Evolutionary conservation across 2,797 vertebrate species (phyloP), one percentile per base, ranked within the genome.

Genomic region (Rhynchotus rufescens): DNA sequence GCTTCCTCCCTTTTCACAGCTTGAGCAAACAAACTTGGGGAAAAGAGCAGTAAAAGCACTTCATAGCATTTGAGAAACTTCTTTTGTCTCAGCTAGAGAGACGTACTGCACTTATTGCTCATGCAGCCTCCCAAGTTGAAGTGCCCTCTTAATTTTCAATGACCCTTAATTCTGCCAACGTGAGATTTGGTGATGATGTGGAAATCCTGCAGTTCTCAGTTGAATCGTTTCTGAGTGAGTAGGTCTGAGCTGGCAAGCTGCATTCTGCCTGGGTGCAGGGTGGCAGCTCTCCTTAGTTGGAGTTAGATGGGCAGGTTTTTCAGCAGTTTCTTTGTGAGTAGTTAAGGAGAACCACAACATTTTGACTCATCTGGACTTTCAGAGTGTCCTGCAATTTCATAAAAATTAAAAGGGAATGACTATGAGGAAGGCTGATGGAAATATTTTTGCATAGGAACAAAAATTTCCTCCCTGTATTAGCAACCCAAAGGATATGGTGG

Each of bases 371-470:
- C 32, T 89, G 68, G 75, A 62, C 57, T 80, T 88, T 49, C 47
- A 81, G 15, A 15, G 3, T 47, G 19, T 38, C 19, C 44, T 73
- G 11, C 38, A 40, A 28, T 77, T 61, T 81, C 10, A 4, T 32
- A 59, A 68, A 73, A 78, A 6, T 42, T 86, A 13, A n/a, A 56
- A 68, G 28, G 10, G 64, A 32, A 51, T 32, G 36, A 49, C 25
- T 88, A 25, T 45, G 20, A 72, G 40, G 82, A 73, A 67, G 49
- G 32, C 36, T 80, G 82, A 68, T 57, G 36, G 16, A 51, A 89
- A 12, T 42, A 5, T 74, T 0, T 0, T 73, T 76, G 62, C 0
- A 1, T 34, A 7, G 66, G 66, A 73, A 38, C 8, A 51, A 10
- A 78, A 83, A 36, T 67, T 76, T 84, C 74, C 71, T 83, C n/a